Base-by-base conservation (phyloP, 2,888 invertebrate genomes). In the Schrankia costaestrigalis region DNA sequence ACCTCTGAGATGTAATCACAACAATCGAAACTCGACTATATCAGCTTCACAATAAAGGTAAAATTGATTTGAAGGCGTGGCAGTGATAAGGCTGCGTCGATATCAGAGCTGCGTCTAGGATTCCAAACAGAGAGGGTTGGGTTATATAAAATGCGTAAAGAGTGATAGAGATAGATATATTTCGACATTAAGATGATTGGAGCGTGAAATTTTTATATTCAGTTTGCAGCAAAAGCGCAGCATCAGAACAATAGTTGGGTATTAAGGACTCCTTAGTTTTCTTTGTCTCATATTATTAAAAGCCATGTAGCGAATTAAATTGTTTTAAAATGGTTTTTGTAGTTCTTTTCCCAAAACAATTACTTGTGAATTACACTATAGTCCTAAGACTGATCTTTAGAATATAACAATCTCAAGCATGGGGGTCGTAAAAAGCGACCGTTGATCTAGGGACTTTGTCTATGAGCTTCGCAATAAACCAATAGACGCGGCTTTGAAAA, bases 91-190 rank as follows among this genome's bases (percentile, higher is more conserved):
- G 71, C 76, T 78, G 79, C 83, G 85, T 86, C 86, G 84, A 86
- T 86, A 86, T 82, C 84, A 84, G 70, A 74, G 75, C 80, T 78
- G 74, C 71, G 85, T 83, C 86, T 85, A 83, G 84, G 81, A 83
- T 77, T 65, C 69, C 66, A 56, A 71, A 68, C 54, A 52, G 73
- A 82, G 59, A 28, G 79, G 65, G 80, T 76, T 37, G 35, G 63
- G 9, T 41, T 28, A 49, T 40, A 34, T n/a, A n/a, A 4, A 26
- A 35, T 37, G 30, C 11, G 18, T 11, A 19, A 15, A 13, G 73
- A 35, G 48, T 9, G 64, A 78, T 46, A 51, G 66, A 49, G 82
- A 80, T 22, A 36, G 52, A 32, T 34, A 31, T 52, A 59, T 62
- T 69, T 73, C 53, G 62, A 72, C 71, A 76, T 81, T 75, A 74